Evolutionary conservation across 2,113 vertebrate species (phyloP).

Genomic region (human): GRCh38 chr13:84933001-84933500

Average conservation of each 20-base stretch:
- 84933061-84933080: neutral
- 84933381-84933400: neutral
- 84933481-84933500: neutral
- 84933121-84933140: neutral
- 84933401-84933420: neutral
- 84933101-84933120: neutral
- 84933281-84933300: conserved; percentile 39
- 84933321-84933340: neutral
- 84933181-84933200: neutral
- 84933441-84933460: neutral
- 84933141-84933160: neutral
- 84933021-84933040: neutral
- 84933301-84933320: conserved; percentile 29
- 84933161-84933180: neutral
- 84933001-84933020: neutral
- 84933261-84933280: conserved; percentile 26
- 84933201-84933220: neutral
- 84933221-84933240: neutral
- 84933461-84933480: neutral
- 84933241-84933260: neutral
- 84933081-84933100: neutral
- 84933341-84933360: neutral
- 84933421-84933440: neutral
- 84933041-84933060: neutral
- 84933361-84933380: neutral